Conservation (phyloP, 2,888 invertebrate genomes). For the Ctena decussata region DNA sequence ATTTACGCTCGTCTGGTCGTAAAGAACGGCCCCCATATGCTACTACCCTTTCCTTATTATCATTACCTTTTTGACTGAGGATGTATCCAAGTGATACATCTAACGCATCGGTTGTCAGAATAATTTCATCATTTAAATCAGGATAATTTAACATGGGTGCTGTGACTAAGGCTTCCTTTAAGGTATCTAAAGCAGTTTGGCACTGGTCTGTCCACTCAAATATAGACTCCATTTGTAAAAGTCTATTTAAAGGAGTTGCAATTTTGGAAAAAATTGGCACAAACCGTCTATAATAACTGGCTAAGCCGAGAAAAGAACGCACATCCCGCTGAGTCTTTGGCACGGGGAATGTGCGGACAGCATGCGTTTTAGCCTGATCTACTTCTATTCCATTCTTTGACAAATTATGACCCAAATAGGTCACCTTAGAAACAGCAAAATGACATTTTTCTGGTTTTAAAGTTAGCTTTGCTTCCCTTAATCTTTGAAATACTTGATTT, state of each 20-base stretch:
- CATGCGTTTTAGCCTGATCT: not conserved
- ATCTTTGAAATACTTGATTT: constrained; percentile 45
- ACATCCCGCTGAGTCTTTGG: constrained; percentile 11
- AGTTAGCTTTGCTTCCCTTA: constrained; percentile 52
- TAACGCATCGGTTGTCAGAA: constrained; percentile 41
- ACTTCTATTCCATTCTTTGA: constrained; percentile 17
- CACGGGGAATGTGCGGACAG: constrained; percentile 8
- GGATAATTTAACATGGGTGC: constrained; percentile 43
- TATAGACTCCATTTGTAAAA: constrained; percentile 40
- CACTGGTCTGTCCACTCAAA: constrained; percentile 39
- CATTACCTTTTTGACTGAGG: constrained; percentile 13
- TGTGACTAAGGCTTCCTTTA: constrained; percentile 12
- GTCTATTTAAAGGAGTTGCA: constrained; percentile 53
- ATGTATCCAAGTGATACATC: constrained; percentile 34
- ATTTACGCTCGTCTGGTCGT: constrained; percentile 25
- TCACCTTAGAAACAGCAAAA: constrained; percentile 41
- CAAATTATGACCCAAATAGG: constrained; percentile 20
- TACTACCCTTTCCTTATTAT: constrained; percentile 10
- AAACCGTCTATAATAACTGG: constrained; percentile 62
- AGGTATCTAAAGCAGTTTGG: constrained; percentile 20
- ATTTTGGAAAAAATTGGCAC: constrained; percentile 45
- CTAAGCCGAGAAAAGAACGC: constrained; percentile 51
- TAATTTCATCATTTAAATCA: constrained; percentile 20
- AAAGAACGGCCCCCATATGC: constrained; percentile 34
- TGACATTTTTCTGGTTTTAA: constrained; percentile 64